A percentile compares a stretch with the other conserved stretches of the same genome.
Conservation (phyloP, 1,140 invertebrate species). For the Phenacoccus solenopsis region DNA sequence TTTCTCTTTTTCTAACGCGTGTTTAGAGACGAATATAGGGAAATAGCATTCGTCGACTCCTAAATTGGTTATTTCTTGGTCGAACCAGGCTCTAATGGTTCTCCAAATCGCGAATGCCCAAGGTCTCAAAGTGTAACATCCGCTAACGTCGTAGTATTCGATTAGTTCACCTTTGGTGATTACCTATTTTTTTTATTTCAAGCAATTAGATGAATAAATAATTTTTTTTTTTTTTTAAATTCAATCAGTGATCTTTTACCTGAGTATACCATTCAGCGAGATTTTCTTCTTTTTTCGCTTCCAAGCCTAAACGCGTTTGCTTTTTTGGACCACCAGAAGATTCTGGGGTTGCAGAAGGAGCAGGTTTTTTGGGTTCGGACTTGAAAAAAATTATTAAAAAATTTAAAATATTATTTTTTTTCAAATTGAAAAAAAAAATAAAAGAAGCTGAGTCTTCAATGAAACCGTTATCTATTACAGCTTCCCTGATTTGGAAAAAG, state of each 20-base stretch:
- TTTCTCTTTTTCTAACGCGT: slow-evolving; percentile 89
- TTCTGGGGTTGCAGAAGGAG: slow-evolving; percentile 26
- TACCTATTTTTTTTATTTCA: too few relatives aligned
- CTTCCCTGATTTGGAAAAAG: too few relatives aligned
- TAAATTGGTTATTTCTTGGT: slow-evolving; percentile 68
- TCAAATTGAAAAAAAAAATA: not conserved
- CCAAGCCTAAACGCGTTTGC: slow-evolving; percentile 82
- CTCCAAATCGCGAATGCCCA: slow-evolving; percentile 99
- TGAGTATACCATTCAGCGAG: slow-evolving; percentile 97
- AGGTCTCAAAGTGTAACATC: slow-evolving; percentile 94
- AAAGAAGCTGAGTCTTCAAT: too few relatives aligned
- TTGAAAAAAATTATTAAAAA: not conserved
- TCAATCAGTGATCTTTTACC: slow-evolving; percentile 34
- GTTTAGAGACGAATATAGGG: slow-evolving; percentile 90
- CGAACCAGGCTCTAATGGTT: slow-evolving; percentile 76
- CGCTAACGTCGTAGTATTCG: slow-evolving; percentile 98
- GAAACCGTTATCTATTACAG: too few relatives aligned
- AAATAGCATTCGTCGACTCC: slow-evolving; percentile 97
- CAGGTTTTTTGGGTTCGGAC: not conserved
- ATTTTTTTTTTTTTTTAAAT: not conserved
- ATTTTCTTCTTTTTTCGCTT: slow-evolving; percentile 85
- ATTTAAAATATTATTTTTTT: too few relatives aligned
- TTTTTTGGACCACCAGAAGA: slow-evolving; percentile 50
- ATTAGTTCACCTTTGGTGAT: slow-evolving; percentile 98
- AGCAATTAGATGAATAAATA: too few relatives aligned